These are phyloP conservation scores for Coelopa pilipes DNA, from an alignment of 2,888 invertebrate genomes.

Conservation along the genomic window DNA sequence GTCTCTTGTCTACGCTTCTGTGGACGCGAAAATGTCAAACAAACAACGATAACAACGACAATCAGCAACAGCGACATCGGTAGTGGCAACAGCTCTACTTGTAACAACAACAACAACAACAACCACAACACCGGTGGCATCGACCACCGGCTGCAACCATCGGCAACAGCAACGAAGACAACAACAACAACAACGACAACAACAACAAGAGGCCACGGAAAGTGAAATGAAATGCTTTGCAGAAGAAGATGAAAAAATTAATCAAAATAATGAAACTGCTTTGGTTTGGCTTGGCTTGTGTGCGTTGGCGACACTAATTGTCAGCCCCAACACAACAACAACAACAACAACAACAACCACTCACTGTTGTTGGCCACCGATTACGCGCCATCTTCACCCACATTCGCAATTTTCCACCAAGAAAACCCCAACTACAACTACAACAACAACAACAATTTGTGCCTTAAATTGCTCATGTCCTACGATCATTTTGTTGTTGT, in stretches of 20 bases:
- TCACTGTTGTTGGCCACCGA: slow-evolving; percentile 25
- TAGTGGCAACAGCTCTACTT: background rate
- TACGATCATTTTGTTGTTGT: slow-evolving; percentile 26
- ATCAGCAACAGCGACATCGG: no score
- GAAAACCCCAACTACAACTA: background rate
- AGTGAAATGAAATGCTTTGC: slow-evolving; percentile 24
- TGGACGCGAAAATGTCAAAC: slow-evolving; percentile 18
- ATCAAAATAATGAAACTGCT: slow-evolving; percentile 1
- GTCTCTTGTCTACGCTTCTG: slow-evolving; percentile 12
- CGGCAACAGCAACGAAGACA: background rate
- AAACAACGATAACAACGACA: no score
- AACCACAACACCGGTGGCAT: no score
- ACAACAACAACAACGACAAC: background rate
- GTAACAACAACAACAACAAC: no score
- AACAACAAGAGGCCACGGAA: background rate
- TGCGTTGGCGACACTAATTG: slow-evolving; percentile 59
- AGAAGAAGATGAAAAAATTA: slow-evolving; percentile 14
- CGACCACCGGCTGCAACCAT: no score
- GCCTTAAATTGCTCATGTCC: slow-evolving; percentile 60
- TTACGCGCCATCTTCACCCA: slow-evolving; percentile 32
- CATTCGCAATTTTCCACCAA: slow-evolving; percentile 5
- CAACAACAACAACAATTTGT: slow-evolving; percentile 41
- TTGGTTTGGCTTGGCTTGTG: background rate
- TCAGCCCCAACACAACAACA: slow-evolving; percentile 43
- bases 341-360: slow-evolving; percentile 29